Evolutionary conservation across 2,888 invertebrate species (phyloP).

Genomic region (Noctua pronuba): DNA sequence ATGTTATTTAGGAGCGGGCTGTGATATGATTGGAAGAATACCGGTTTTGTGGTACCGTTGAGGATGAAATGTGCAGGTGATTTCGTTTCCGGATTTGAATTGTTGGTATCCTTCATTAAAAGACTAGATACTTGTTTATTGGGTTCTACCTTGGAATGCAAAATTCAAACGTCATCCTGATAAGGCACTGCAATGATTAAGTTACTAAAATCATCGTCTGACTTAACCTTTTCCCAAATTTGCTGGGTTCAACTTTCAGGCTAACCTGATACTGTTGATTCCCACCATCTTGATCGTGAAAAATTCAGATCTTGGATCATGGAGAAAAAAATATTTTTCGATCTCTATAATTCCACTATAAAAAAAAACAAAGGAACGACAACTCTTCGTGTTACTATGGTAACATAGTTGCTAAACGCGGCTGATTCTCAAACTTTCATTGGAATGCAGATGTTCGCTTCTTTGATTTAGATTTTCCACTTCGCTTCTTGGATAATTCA

Average conservation of each 20-base stretch:
- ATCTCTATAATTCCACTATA: not conserved
- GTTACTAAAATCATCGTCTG: not conserved
- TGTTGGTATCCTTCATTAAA: not conserved
- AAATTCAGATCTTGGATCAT: not conserved
- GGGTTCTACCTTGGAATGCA: not conserved
- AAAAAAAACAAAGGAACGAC: slow-evolving; percentile 27
- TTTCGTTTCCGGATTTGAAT: slow-evolving; percentile 6
- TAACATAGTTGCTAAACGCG: slow-evolving; percentile 41
- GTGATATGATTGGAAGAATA: slow-evolving; percentile 55
- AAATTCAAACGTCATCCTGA: not conserved
- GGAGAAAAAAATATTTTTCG: not conserved
- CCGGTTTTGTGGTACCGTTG: slow-evolving; percentile 23
- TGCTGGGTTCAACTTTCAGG: not conserved
- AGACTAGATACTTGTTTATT: not conserved
- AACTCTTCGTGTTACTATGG: slow-evolving; percentile 51
- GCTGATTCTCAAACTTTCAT: slow-evolving; percentile 66
- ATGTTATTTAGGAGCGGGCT: slow-evolving; percentile 53
- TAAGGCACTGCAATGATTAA: not conserved
- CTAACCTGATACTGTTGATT: not conserved
- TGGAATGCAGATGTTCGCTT: slow-evolving; percentile 66
- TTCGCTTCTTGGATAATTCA: slow-evolving; percentile 65
- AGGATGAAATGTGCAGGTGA: slow-evolving; percentile 10
- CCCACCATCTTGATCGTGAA: not conserved
- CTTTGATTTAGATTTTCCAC: slow-evolving; percentile 66
- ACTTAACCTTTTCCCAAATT: not conserved